A percentile compares a stretch with the other conserved stretches of the same genome.
Evolutionary conservation across 2,113 vertebrate genomes (phyloP).

Genomic region (Semnornis frantzii): DNA sequence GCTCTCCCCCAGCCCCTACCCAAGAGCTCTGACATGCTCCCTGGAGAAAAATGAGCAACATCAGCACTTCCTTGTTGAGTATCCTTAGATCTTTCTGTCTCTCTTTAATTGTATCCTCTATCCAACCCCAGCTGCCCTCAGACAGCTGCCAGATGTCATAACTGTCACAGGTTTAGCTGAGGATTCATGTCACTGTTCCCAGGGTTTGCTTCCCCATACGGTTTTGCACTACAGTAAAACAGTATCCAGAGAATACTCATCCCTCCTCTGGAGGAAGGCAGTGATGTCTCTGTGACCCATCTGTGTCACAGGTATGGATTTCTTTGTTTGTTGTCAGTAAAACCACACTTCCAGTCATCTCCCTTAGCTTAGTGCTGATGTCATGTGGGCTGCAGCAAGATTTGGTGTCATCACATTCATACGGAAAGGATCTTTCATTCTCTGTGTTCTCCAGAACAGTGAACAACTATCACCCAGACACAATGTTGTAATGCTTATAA

Average conservation of each 20-base stretch:
- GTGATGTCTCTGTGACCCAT: not conserved
- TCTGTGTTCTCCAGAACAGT: not conserved
- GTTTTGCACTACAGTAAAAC: not conserved
- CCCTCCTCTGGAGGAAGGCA: not conserved
- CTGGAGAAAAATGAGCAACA: not conserved
- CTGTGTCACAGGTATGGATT: not conserved
- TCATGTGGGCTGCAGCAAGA: rapidly evolving
- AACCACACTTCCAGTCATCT: not conserved
- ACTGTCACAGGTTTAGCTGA: not conserved
- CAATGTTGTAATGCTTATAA: not conserved
- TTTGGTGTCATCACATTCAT: not conserved
- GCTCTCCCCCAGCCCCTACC: not conserved
- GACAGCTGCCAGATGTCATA: not conserved
- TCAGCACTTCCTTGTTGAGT: not conserved
- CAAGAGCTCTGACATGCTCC: not conserved
- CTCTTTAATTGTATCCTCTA: not conserved
- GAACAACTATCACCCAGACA: not conserved
- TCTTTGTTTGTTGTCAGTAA: not conserved
- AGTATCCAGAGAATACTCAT: not conserved
- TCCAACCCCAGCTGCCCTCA: not conserved
- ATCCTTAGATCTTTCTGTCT: not conserved
- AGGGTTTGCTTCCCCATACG: not conserved
- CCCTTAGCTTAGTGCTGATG: not conserved
- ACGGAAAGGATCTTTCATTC: not conserved
- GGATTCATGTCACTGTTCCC: not conserved